Evolutionary conservation across 2,797 vertebrate genomes (phyloP), one percentile per base, ranked within the genome.

Genomic region (Parauchenoglanis ngamensis): DNA sequence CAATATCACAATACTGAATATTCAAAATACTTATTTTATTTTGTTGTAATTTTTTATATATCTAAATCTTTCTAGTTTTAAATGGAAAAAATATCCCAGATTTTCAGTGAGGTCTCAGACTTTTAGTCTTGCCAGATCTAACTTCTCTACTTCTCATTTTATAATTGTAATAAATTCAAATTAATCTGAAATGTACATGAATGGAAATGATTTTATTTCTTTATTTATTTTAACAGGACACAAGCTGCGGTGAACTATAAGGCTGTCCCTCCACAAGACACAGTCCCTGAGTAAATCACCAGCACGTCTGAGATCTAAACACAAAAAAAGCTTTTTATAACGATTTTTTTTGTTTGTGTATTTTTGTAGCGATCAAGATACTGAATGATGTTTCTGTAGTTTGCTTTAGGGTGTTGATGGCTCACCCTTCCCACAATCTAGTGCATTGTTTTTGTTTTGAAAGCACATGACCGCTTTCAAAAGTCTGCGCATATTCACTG

Each of bases 251-350:
- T 72, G 15, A 73, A 73, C 78, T 85, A 78, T 7, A 76, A 57
- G 3, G 59, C 63, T 11, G 86, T 87, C 19, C 81, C 86, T 67
- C 49, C 81, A 28, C 83, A 88, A 82, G 78, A 81, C 28, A 56
- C 67, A 5, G 68, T 11, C 28, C 31, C 85, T 67, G 78, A 85
- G 44, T 82, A 72, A 85, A n/a, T 57, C 57, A 80, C 46, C 40
- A 8, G 15, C 82, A 21, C n/a, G 13, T 46, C 11, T 79, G 40
- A 76, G 40, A 73, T 46, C 10, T 40, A 75, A 56, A 13, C 63
- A 54, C 44, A 83, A 67, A n/a, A 54, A 57, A 57, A 59, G 76
- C 46, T 57, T 79, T 79, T 79, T 57, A 31, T 31, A 56, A 8
- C 7, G 1, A 7, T 73, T 73, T 4, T 46, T 49, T 7, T 73